Base-by-base conservation (phyloP, 2,888 invertebrate genomes). In the Caenorhabditis sinica region DNA sequence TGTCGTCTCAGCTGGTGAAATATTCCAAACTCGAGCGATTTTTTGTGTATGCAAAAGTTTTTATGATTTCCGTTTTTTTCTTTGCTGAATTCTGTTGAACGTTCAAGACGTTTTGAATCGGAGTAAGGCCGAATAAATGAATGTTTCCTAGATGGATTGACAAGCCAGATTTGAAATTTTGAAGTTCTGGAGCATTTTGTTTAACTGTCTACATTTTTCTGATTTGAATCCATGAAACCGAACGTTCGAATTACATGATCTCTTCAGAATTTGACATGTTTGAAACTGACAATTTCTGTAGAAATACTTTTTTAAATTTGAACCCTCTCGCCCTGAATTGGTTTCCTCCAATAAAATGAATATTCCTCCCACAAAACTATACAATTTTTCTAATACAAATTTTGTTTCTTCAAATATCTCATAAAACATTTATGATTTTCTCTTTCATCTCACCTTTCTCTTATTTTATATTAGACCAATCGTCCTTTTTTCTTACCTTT, bases 371-470 rank as follows among this genome's bases (percentile, higher is more conserved):
- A 23, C 15, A 28, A 56, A 56, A 56, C 56, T 56, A 56, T 56
- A 56, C 56, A 28, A 13, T 49, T 40, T 40, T 36, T 9, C 33
- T 9, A 36, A 36, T n/a, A n/a, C n/a, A n/a, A n/a, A n/a, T 49
- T 49, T 49, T 49, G 49, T 53, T 56, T 20, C 28, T 56, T 56
- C 56, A 56, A 28, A 56, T 56, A 56, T 56, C 25, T 56, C 56
- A 56, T 56, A 56, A 56, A 56, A 56, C 5, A 56, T 56, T 56
- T 56, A 56, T 56, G 56, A 15, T 49, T 40, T 20, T 49, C 49
- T 20, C 49, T 25, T 56, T 56, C 56, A 13, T 36, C 61, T 61
- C 36, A 61, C 33, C 60, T 60, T 60, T 20, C 60, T n/a, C 28
- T 56, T 56, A 15, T 1, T 28, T 28, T 28, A 17, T 20, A 8